A percentile compares a stretch with the other conserved stretches of the same genome.
Conservation (phyloP, 1,140 invertebrate genomes). For the Euura lappo region DNA sequence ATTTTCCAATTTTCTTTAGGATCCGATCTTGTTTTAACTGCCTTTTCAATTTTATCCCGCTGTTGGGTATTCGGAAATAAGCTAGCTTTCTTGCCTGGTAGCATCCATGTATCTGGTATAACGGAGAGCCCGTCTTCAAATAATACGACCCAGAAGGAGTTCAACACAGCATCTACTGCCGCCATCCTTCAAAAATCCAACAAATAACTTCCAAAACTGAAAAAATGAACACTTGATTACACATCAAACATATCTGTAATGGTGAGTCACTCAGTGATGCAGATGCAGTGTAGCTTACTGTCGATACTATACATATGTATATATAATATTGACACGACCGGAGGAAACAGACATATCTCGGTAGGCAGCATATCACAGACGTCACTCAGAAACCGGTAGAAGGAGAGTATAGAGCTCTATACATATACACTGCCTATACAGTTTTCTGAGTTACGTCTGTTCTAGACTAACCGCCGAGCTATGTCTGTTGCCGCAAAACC, state of each 20-base stretch:
- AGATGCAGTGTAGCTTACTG: not conserved
- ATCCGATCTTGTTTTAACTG: not conserved
- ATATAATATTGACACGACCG: too few relatives aligned
- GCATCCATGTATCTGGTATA: not conserved
- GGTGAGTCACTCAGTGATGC: not conserved
- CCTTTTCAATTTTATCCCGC: not conserved
- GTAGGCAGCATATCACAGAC: too few relatives aligned
- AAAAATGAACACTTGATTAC: not conserved
- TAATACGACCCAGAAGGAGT: not conserved
- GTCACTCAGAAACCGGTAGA: not conserved
- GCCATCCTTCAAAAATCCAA: not conserved
- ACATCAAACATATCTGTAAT: not conserved
- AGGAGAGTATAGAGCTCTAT: not conserved
- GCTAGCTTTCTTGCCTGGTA: not conserved
- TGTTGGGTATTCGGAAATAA: not conserved
- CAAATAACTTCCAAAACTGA: not conserved
- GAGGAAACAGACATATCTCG: too few relatives aligned
- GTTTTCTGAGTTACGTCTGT: too few relatives aligned
- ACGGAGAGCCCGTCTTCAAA: not conserved
- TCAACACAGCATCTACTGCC: not conserved
- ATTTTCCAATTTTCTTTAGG: not conserved
- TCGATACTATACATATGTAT: too few relatives aligned
- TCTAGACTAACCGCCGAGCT: too few relatives aligned
- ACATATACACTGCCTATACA: too few relatives aligned
- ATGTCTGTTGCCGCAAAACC: not conserved